These are phyloP conservation scores for Vespertilio murinus DNA, from an alignment of 2,797 vertebrate species.

Conservation along the genomic window DNA sequence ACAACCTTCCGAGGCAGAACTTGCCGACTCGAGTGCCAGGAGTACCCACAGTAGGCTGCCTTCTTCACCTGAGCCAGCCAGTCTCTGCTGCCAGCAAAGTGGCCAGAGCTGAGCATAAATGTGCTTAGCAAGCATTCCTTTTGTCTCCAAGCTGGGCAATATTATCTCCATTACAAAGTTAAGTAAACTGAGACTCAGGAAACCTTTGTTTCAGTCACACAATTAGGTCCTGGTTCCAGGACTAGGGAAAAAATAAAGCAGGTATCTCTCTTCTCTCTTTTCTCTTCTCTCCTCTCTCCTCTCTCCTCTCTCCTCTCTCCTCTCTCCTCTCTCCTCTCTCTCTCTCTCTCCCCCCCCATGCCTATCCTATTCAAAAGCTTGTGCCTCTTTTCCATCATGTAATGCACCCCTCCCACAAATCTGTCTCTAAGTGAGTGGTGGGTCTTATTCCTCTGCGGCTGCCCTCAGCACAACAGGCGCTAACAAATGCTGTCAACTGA, in stretches of 20 bases:
- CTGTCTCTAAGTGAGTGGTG: neutral
- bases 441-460: neutral
- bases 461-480: neutral
- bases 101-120: neutral
- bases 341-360: neutral
- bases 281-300: neutral
- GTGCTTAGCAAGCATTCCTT: neutral
- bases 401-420: accelerated
- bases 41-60: neutral
- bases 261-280: neutral
- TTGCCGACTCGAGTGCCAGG: neutral
- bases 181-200: neutral
- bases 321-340: neutral
- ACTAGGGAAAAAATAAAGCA: neutral
- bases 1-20: neutral
- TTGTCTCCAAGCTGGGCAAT: neutral
- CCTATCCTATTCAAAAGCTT: neutral
- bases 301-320: neutral
- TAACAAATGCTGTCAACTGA: neutral
- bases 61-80: neutral
- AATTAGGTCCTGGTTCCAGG: neutral
- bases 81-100: neutral
- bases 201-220: neutral
- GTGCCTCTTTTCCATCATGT: neutral
- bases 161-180: neutral